A percentile compares a stretch with the other conserved stretches of the same genome.
phyloP scores from a whole-genome alignment of 2,113 vertebrate genomes.

The Thamnophis sirtalis region DNA sequence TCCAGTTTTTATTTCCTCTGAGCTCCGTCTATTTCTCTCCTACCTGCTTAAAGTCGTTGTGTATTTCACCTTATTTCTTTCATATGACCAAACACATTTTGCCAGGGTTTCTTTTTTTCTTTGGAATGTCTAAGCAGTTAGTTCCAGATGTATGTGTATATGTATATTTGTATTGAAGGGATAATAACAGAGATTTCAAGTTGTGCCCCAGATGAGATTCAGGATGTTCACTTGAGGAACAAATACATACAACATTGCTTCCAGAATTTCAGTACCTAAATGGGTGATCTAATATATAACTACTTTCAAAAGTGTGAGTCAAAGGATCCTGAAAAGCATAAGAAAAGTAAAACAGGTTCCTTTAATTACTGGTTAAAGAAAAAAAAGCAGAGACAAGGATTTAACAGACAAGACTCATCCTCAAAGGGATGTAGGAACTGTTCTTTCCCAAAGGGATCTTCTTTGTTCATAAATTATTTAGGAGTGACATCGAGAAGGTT shows the following conservation, averaged over 20 bases:
- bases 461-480: not conserved
- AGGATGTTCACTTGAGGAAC: not conserved
- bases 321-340: not conserved
- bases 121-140: not conserved
- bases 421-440: not conserved
- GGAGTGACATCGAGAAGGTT: not conserved
- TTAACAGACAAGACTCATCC: not conserved
- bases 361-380: not conserved
- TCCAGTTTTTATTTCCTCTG: not conserved
- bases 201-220: not conserved
- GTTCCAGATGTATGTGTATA: not conserved
- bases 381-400: not conserved
- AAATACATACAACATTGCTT: not conserved
- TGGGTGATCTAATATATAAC: not conserved
- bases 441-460: not conserved
- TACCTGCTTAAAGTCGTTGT: not conserved
- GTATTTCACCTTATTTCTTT: not conserved
- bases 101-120: not conserved
- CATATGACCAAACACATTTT: not conserved
- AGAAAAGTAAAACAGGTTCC: not conserved
- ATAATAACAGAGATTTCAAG: not conserved
- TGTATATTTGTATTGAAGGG: not conserved
- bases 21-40: not conserved
- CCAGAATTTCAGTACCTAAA: not conserved
- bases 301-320: not conserved